Percentiles rank a stretch among this genome's conserved stretches.
phyloP scores from a whole-genome alignment of 2,888 invertebrate species.

The Mellilla xanthometata region DNA sequence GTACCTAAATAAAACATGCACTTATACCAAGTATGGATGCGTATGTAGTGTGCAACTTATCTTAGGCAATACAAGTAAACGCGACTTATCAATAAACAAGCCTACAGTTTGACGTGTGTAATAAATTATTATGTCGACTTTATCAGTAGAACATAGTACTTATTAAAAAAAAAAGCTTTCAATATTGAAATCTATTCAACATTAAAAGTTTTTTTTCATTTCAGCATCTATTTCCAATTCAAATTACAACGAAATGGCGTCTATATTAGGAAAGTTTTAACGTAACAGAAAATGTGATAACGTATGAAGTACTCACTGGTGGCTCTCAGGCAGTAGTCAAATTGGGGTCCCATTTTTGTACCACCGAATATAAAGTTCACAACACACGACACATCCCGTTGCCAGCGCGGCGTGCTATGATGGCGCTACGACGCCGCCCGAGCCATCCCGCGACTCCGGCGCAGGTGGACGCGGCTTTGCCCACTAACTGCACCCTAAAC shows the following conservation, averaged over 20 bases:
- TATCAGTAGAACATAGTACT: conserved; percentile 1
- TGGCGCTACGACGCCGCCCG: too few relatives aligned
- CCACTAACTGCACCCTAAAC: conserved; percentile 29
- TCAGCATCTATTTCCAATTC: conserved; percentile 12
- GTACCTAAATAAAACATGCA: conserved; percentile 3
- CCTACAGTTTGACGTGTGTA: conserved; percentile 1
- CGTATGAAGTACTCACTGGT: conserved; percentile 63
- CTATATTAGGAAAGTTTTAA: conserved; percentile 1
- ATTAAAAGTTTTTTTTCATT: too few relatives aligned
- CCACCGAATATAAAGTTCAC: conserved; percentile 37
- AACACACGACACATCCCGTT: conserved; percentile 75
- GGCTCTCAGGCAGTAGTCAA: conserved; percentile 74
- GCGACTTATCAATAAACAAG: conserved; percentile 1
- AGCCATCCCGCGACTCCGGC: conserved; percentile 48
- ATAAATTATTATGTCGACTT: conserved; percentile 10
- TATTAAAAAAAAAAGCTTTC: conserved; percentile 3
- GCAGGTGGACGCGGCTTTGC: conserved; percentile 56
- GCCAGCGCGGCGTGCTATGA: too few relatives aligned
- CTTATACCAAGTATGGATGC: neutral
- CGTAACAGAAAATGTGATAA: neutral
- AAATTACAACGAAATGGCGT: conserved; percentile 6
- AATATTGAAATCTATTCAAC: too few relatives aligned
- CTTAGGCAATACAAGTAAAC: neutral
- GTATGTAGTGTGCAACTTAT: neutral
- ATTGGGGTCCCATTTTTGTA: conserved; percentile 73